phyloP scores from a whole-genome alignment of 1,140 invertebrate genomes.

The Drosophila lowei region DNA sequence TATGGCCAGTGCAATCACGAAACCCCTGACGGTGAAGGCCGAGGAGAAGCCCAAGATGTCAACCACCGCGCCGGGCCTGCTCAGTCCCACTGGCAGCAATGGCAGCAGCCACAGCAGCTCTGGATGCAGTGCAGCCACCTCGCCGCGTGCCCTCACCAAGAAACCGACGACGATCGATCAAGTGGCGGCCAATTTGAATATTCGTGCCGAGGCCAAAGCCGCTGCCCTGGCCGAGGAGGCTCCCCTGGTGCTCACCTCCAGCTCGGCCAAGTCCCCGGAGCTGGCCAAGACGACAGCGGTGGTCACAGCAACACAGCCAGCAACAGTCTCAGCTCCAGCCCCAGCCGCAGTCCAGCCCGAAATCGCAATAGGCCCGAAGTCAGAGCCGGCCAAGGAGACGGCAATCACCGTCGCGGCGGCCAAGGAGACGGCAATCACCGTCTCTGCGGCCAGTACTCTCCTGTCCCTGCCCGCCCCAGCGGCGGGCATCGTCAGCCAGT shows the following conservation, averaged over 20 bases:
- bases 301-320: neutral
- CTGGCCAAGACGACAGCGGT: slow-evolving; percentile 43
- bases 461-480: slow-evolving; percentile 21
- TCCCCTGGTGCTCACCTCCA: slow-evolving; percentile 27
- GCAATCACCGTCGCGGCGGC: slow-evolving; percentile 1
- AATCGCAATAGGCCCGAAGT: too few relatives aligned
- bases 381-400: neutral
- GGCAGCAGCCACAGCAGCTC: slow-evolving; percentile 13
- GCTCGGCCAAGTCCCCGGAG: slow-evolving; percentile 48
- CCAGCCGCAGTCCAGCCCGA: slow-evolving; percentile 7
- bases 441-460: slow-evolving; percentile 48
- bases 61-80: slow-evolving; percentile 15
- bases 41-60: slow-evolving; percentile 45
- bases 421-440: slow-evolving; percentile 37
- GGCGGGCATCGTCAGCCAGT: neutral
- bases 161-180: slow-evolving; percentile 76
- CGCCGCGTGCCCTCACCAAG: slow-evolving; percentile 60
- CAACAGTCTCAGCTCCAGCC: neutral
- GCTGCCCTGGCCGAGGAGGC: slow-evolving; percentile 69
- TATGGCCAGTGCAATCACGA: slow-evolving; percentile 15
- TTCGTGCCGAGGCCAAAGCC: slow-evolving; percentile 75
- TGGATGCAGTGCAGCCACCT: slow-evolving; percentile 45
- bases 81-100: slow-evolving; percentile 39
- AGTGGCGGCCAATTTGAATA: slow-evolving; percentile 80
- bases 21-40: slow-evolving; percentile 53